Conservation (phyloP, 2,797 vertebrate species). For the Scomberomorus guttatus region DNA sequence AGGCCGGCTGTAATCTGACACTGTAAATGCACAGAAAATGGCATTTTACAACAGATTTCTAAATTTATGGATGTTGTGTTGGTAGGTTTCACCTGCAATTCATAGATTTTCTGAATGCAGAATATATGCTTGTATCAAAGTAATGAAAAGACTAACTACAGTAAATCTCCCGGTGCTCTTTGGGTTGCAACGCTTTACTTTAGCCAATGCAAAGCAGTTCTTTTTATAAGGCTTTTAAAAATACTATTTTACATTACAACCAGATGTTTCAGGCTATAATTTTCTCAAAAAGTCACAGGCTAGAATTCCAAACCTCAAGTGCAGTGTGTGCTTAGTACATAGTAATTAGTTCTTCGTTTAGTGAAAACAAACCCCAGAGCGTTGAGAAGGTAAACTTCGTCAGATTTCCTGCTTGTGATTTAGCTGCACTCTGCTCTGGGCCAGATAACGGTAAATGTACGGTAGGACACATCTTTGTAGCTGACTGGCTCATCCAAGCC, state of each 20-base stretch:
- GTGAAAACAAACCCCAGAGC: slow-evolving; percentile 79
- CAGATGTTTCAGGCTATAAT: slow-evolving; percentile 88
- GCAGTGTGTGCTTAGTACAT: slow-evolving; percentile 81
- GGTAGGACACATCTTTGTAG: slow-evolving; percentile 11
- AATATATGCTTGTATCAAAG: slow-evolving; percentile 56
- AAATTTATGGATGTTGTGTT: slow-evolving; percentile 52
- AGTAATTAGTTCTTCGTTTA: slow-evolving; percentile 86
- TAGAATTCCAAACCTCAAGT: slow-evolving; percentile 83
- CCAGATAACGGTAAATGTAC: slow-evolving; percentile 5
- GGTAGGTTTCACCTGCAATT: slow-evolving; percentile 62
- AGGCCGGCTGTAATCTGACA: slow-evolving; percentile 55
- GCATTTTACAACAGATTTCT: slow-evolving; percentile 59
- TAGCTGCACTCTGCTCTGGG: slow-evolving; percentile 13
- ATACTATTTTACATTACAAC: slow-evolving; percentile 86
- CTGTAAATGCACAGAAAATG: slow-evolving; percentile 33
- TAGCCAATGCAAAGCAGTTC: slow-evolving; percentile 68
- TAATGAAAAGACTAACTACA: slow-evolving; percentile 51
- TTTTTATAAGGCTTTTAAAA: slow-evolving; percentile 84
- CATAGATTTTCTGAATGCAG: slow-evolving; percentile 45
- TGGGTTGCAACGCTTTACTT: slow-evolving; percentile 52
- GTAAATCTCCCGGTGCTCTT: slow-evolving; percentile 44
- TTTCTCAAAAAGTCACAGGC: slow-evolving; percentile 82
- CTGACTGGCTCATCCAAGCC: slow-evolving; percentile 35
- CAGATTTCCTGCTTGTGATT: slow-evolving; percentile 58
- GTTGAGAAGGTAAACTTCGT: slow-evolving; percentile 64